Percentiles rank a stretch among this genome's conserved stretches.
These are phyloP conservation scores for Polylopha cassiicola DNA, from an alignment of 2,888 invertebrate genomes.

Conservation along the genomic window DNA sequence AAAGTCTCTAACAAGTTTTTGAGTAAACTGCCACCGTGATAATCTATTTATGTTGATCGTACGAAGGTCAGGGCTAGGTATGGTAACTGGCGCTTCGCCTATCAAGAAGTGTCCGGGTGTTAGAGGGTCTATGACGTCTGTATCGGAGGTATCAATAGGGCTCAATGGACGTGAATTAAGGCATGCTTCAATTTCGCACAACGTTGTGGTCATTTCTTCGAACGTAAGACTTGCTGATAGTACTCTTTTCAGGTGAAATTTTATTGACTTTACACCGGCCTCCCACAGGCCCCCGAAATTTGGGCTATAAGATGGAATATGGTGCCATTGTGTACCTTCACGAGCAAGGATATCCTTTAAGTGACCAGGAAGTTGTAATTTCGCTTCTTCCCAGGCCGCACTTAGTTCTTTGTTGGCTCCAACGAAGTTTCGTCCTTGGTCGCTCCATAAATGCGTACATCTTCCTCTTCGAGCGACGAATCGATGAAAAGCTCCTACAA, in stretches of 20 bases:
- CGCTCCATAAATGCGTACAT: constrained; percentile 27
- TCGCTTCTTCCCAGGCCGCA: not conserved
- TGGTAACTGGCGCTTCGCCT: too few species aligned
- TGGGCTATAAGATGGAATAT: constrained; percentile 27
- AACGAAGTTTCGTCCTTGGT: constrained; percentile 28
- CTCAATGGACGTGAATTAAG: constrained; percentile 10
- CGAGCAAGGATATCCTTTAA: constrained; percentile 9
- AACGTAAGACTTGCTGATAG: constrained; percentile 21
- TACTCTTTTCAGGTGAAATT: constrained; percentile 25
- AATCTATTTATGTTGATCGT: constrained; percentile 14
- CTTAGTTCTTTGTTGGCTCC: constrained; percentile 25
- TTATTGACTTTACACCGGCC: constrained; percentile 27
- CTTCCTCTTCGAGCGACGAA: constrained; percentile 28
- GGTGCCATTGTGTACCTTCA: constrained; percentile 29
- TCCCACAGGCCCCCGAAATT: too few species aligned
- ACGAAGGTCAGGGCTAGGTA: not conserved
- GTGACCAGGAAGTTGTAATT: constrained; percentile 2
- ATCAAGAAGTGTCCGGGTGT: too few species aligned
- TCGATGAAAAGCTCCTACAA: constrained; percentile 28
- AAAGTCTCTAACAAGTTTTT: constrained; percentile 24
- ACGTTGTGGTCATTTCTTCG: constrained; percentile 20
- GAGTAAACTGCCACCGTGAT: constrained; percentile 25
- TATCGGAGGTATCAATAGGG: constrained; percentile 23
- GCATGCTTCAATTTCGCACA: constrained; percentile 16
- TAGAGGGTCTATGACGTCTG: too few species aligned